Evolutionary conservation across 2,888 invertebrate species (phyloP), one percentile per base, ranked within the genome.

Genomic region (Mesoligia furuncula): DNA sequence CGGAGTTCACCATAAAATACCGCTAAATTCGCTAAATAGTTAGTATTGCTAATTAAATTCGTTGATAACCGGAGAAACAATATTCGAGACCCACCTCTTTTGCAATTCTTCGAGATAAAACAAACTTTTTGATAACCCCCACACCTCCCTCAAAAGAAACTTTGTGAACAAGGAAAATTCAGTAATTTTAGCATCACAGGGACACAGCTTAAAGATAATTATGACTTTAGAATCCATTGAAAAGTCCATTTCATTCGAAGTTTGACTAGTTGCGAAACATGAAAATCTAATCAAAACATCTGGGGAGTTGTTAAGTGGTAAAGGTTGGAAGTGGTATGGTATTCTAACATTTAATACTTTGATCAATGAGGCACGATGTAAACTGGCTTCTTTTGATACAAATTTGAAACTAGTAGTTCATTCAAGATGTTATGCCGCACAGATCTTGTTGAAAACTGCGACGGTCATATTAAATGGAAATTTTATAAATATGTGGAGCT

Each of bases 241-340:
- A 86, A 89, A 89, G 87, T 87, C 80, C 70, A 87, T 88, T 88
- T 80, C 81, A 84, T 79, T 77, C 77, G 2, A 88, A 86, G 80
- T 89, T 87, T 80, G 81, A 83, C 79, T 86, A 88, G 80, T 89
- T 86, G 77, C 68, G 81, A 84, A 90, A 87, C 90, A 91, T 89
- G 90, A 90, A 93, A 92, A 92, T 92, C 91, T 92, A 92, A 93
- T 93, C 92, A 93, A 90, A 91, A 90, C 90, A 91, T 88, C 89
- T 89, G 83, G 78, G 69, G 77, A 89, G 86, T 87, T 89, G 73
- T 73, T 86, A 87, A 91, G 88, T 87, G 89, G 85, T 77, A 77
- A 83, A 82, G 78, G 77, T 81, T 85, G 70, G n/a, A 73, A 86
- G 84, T n/a, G n/a, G n/a, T n/a, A n/a, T n/a, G n/a, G n/a, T 86